A percentile compares a stretch with the other conserved stretches of the same genome.
Conservation (phyloP, 2,888 invertebrate genomes). For the Cremastinae sp. region DNA sequence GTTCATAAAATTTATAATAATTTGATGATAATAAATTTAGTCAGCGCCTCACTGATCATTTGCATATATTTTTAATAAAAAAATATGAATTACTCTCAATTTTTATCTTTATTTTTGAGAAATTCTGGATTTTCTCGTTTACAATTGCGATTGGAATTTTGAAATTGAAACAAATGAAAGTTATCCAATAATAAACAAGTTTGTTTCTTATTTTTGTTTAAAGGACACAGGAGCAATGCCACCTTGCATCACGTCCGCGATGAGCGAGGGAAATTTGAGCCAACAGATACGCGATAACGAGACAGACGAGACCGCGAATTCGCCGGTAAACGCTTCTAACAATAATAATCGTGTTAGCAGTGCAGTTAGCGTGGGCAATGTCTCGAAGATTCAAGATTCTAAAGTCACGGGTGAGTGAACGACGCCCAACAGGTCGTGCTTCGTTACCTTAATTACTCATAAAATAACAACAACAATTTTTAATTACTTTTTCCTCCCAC, state of each 20-base stretch:
- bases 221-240: conserved; percentile 72
- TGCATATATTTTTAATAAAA: no score
- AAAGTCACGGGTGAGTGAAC: conserved; percentile 72
- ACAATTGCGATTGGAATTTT: no score
- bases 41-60: no score
- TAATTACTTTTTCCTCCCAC: background rate
- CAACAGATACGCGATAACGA: conserved; percentile 70
- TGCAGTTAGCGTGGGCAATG: conserved; percentile 74
- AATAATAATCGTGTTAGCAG: conserved; percentile 72
- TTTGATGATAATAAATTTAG: no score
- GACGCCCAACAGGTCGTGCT: background rate
- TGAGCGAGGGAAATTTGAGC: conserved; percentile 75
- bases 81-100: no score
- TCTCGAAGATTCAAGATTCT: conserved; percentile 71
- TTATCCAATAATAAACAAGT: background rate
- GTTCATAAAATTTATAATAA: no score
- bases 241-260: conserved; percentile 75
- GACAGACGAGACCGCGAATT: conserved; percentile 62
- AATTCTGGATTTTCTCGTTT: no score
- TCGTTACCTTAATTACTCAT: background rate
- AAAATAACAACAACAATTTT: conserved; percentile 6
- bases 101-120: no score
- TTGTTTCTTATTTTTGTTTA: conserved; percentile 2
- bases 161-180: no score
- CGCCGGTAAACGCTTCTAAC: conserved; percentile 54